Evolutionary conservation across 2,888 invertebrate species (phyloP).

Genomic region (Lagria hirta): DNA sequence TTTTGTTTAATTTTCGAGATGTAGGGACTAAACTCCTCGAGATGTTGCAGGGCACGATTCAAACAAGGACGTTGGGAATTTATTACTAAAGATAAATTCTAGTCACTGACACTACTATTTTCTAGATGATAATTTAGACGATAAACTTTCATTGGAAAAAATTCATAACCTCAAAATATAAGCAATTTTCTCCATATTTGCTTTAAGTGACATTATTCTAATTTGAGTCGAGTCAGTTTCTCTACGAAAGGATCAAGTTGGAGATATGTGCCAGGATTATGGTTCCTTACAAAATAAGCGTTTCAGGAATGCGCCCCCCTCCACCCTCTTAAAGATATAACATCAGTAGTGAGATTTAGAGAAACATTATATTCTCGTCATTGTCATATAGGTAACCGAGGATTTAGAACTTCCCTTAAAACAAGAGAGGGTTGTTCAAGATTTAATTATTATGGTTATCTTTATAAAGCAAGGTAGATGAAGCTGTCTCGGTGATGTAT

Average conservation of each 20-base stretch:
- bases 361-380: conserved; percentile 42
- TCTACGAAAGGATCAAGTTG: conserved; percentile 39
- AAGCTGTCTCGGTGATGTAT: conserved; percentile 48
- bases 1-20: conserved; percentile 47
- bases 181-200: too few species aligned
- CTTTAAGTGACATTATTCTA: conserved; percentile 27
- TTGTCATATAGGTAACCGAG: conserved; percentile 48
- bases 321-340: too few species aligned
- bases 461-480: conserved; percentile 52
- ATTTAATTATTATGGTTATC: conserved; percentile 55
- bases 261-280: conserved; percentile 26
- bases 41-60: conserved; percentile 14
- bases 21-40: conserved; percentile 10
- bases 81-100: too few species aligned
- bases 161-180: too few species aligned
- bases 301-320: too few species aligned
- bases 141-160: too few species aligned
- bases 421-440: conserved; percentile 38
- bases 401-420: conserved; percentile 34
- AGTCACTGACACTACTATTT: too few species aligned
- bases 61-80: conserved; percentile 5
- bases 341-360: too few species aligned
- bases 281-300: conserved; percentile 3
- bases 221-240: conserved; percentile 33
- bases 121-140: too few species aligned